Evolutionary conservation across 2,113 vertebrate species (phyloP).

Genomic region (Nothobranchius furzeri): DNA sequence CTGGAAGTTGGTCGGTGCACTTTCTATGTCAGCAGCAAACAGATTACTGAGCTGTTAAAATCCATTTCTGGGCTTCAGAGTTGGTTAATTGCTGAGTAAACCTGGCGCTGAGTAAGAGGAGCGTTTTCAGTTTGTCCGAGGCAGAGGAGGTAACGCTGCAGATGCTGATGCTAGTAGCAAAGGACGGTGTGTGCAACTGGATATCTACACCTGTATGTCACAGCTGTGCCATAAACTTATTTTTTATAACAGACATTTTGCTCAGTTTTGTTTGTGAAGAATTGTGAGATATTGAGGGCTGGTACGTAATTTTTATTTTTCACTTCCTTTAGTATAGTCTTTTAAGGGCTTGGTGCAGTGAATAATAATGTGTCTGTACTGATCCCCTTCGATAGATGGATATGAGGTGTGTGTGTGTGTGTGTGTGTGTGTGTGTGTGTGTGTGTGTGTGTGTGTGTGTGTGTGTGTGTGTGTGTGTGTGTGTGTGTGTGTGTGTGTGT

Average conservation of each 20-base stretch:
- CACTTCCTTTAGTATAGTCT: neutral
- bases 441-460: constrained; percentile 5
- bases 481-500: constrained; percentile 25
- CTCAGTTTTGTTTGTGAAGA: constrained; percentile 15
- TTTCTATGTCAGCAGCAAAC: too few relatives aligned
- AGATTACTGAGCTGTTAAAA: too few relatives aligned
- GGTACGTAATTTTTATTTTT: constrained; percentile 6
- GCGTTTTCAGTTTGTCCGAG: too few relatives aligned
- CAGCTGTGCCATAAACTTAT: neutral
- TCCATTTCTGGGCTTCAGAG: too few relatives aligned
- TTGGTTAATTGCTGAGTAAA: too few relatives aligned
- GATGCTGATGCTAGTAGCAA: too few relatives aligned
- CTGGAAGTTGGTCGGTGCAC: too few relatives aligned
- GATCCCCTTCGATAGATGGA: constrained; percentile 44
- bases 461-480: constrained; percentile 1
- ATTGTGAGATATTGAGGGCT: neutral
- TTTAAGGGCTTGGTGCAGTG: neutral
- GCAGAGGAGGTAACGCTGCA: too few relatives aligned
- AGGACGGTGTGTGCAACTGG: too few relatives aligned
- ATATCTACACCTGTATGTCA: neutral
- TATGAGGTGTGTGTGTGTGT: constrained; percentile 19
- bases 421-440: neutral
- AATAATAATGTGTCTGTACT: constrained; percentile 38
- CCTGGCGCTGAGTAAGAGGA: too few relatives aligned
- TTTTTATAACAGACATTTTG: neutral